These are phyloP conservation scores for Diadegma fenestrale DNA, from an alignment of 2,888 invertebrate genomes.

Conservation along the genomic window DNA sequence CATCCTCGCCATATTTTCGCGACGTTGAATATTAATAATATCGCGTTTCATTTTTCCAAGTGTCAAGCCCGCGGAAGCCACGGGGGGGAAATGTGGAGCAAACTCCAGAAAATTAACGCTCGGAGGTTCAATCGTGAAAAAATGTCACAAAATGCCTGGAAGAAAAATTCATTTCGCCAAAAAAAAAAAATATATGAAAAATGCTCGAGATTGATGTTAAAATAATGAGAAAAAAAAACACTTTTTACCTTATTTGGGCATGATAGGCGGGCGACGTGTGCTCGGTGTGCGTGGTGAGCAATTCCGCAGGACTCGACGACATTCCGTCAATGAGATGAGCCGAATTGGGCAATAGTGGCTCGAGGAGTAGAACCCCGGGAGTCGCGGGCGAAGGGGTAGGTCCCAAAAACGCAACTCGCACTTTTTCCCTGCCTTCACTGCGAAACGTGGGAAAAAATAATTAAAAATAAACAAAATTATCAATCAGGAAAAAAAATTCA, in stretches of 20 bases:
- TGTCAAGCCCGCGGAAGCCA: neutral
- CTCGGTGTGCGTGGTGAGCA: slow-evolving; percentile 83
- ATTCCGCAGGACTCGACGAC: slow-evolving; percentile 81
- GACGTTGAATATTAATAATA: slow-evolving; percentile 59
- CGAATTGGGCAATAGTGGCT: slow-evolving; percentile 79
- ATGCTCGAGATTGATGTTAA: neutral
- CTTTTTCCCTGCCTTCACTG: slow-evolving; percentile 84
- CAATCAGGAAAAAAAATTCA: neutral
- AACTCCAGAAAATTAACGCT: neutral
- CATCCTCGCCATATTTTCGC: slow-evolving; percentile 56
- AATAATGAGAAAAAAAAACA: neutral
- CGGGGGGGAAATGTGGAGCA: neutral
- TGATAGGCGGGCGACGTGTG: slow-evolving; percentile 83
- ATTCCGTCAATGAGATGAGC: slow-evolving; percentile 79
- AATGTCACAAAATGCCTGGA: no score
- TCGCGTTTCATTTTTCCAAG: slow-evolving; percentile 26
- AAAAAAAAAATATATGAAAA: neutral
- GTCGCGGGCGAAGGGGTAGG: slow-evolving; percentile 83
- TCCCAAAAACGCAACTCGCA: slow-evolving; percentile 83
- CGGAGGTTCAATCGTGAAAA: neutral
- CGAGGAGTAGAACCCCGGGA: slow-evolving; percentile 83
- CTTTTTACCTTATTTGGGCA: slow-evolving; percentile 84
- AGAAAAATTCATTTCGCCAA: neutral
- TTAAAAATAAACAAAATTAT: slow-evolving; percentile 6
- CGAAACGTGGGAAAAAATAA: slow-evolving; percentile 64